Conservation (phyloP, 2,797 vertebrate species). For the Rhinichthys osculus region DNA sequence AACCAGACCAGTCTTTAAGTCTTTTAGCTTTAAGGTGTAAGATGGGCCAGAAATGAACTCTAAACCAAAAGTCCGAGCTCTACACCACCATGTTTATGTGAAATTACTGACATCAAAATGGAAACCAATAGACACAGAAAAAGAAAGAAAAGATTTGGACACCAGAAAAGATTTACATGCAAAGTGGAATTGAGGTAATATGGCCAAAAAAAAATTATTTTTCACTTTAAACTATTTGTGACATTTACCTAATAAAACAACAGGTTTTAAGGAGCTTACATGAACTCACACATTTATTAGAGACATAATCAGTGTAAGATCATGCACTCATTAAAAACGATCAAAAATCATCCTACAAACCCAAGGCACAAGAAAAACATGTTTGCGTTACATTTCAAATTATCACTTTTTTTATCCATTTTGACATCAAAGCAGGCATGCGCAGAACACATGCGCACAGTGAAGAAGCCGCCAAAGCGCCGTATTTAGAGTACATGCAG, state of each 20-base stretch:
- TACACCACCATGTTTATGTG: background rate
- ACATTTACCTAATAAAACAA: background rate
- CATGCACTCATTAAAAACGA: background rate
- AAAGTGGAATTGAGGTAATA: background rate
- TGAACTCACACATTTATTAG: background rate
- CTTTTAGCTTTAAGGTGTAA: background rate
- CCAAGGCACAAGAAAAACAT: background rate
- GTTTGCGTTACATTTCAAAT: background rate
- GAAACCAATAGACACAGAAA: background rate
- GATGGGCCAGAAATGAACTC: background rate
- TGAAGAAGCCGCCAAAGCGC: background rate
- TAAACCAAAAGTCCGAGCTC: background rate
- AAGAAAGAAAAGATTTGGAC: background rate
- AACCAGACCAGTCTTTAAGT: background rate
- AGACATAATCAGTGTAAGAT: background rate
- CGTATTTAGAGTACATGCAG: background rate
- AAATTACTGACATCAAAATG: background rate
- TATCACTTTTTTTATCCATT: background rate
- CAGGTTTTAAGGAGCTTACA: background rate
- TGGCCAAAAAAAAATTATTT: background rate
- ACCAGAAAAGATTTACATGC: background rate
- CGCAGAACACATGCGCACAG: background rate
- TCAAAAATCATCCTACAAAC: background rate
- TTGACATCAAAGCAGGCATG: background rate
- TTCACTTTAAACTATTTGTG: background rate